Base-by-base conservation (phyloP, 1,140 invertebrate species). In the Conus betulinus region DNA sequence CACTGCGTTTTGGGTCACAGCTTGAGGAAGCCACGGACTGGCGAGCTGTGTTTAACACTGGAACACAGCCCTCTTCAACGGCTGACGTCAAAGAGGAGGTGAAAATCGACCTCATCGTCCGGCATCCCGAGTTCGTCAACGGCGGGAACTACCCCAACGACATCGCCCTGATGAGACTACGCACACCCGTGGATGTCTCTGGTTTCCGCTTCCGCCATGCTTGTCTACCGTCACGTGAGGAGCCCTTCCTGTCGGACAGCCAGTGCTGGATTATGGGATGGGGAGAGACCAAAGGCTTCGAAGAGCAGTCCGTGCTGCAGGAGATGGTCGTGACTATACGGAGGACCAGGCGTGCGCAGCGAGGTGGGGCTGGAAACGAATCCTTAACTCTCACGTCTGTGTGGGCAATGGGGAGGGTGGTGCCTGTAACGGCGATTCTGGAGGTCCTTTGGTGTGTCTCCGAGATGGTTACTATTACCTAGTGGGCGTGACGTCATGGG, bases 1-100 rank as follows among this genome's bases (percentile, higher is more conserved):
- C 95, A 96, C 90, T 96, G 95, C 87, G 97, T 96, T 97, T 97
- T 85, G 91, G 90, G 89, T 88, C 57, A 89, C 90, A 91, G 84
- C 90, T 92, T 39, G 90, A 89, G 78, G 88, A 89, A 8, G 91
- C 88, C 4, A 81, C 83, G 25, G 90, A 92, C 85, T 92, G 91
- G 91, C 89, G 90, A 82, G 91, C 90, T 25, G 82, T 90, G 23
- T 88, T 92, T 82, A 90, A 90, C 57, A 90, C 87, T n/a, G 87
- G 57, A 51, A 86, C 67, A 52, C 87, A 88, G 8, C 82, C 71
- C 10, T 82, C 90, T 11, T 15, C 8, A 15, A 60, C 8, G 57
- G 4, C 57, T 27, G 90, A 89, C 6, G 55, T 67, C 52, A 87
- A 91, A 71, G 51, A 87, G 13, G 85, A 90, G 15, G 53, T 87